Base-by-base conservation (phyloP, 2,888 invertebrate genomes). In the Orthonychiurus folsomi region DNA sequence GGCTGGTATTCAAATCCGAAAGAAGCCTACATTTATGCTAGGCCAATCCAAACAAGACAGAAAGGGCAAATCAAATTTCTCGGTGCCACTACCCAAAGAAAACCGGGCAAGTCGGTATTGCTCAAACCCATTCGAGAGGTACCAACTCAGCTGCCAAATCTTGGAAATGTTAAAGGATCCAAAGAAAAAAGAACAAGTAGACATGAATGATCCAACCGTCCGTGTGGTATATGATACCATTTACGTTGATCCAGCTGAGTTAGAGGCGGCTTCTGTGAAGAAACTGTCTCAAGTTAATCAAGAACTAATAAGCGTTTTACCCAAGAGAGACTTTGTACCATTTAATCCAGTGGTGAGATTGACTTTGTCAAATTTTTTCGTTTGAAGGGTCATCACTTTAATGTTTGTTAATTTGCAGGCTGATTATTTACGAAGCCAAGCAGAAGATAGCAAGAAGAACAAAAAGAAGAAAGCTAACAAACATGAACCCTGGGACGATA, bases 281-380 rank as follows among this genome's bases (percentile, higher is more conserved):
- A 56, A 55, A 25, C 21, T 54, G 15, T 18, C 25, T 9, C 25
- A 3, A 48, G 50, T 1, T 12, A 57, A 57, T 3, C 37, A 50
- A 9, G 56, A 62, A 12, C 12, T 58, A 21, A 58, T 54, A 3
- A 27, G 26, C 25, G 47, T 53, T n/a, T n/a, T 61, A 12, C 52
- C 59, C 9, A 52, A 63, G 15, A 15, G 37, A 20, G 69, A 71
- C 12, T 71, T 70, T 48, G 66, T 71, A 15, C 69, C 71, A 1
- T 70, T 71, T 28, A 71, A 71, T 66, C 69, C 71, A 21, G 60
- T 70, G 66, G 71, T 69, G 63, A 66, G 50, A 50, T n/a, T n/a
- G n/a, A n/a, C n/a, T n/a, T n/a, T n/a, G n/a, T n/a, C n/a, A n/a
- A n/a, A n/a, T n/a, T n/a, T n/a, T n/a, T n/a, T n/a, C n/a, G n/a